A percentile compares a stretch with the other conserved stretches of the same genome.
These are phyloP conservation scores for Progne subis DNA, from an alignment of 2,113 vertebrate genomes.

Conservation along the genomic window DNA sequence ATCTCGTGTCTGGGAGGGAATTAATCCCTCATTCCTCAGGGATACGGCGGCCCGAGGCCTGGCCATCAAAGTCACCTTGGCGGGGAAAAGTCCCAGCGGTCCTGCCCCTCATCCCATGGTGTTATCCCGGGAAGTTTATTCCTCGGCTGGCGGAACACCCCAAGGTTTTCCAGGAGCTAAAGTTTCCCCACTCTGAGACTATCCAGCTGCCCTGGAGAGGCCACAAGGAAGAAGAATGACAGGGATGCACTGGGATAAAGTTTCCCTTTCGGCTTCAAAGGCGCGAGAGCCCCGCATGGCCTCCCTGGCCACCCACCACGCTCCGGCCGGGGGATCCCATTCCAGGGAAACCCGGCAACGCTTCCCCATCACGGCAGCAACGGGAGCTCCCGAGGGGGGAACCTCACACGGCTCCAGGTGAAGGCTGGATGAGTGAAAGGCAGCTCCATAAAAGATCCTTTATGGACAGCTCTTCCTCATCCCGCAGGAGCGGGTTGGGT, in stretches of 20 bases:
- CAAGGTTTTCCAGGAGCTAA: neutral
- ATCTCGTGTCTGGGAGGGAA: neutral
- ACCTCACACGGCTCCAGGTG: rapidly evolving
- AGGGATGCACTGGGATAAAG: neutral
- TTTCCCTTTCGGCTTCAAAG: neutral
- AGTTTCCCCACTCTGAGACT: neutral
- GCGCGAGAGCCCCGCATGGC: neutral
- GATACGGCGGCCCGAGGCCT: rapidly evolving
- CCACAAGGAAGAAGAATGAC: neutral
- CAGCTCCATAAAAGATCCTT: conserved; percentile 47
- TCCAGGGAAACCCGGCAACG: neutral
- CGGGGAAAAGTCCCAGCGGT: neutral
- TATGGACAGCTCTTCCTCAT: neutral
- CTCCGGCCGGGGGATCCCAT: neutral
- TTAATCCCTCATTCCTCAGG: neutral
- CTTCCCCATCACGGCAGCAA: neutral
- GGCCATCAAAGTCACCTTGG: neutral
- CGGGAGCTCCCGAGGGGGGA: neutral
- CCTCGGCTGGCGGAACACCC: neutral
- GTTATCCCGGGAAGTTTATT: neutral
- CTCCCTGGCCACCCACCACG: neutral
- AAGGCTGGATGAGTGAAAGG: neutral
- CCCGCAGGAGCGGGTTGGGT: neutral
- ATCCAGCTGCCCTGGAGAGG: neutral
- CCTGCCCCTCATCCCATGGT: neutral